phyloP scores from a whole-genome alignment of 2,797 vertebrate species.

The Liparis tanakae region DNA sequence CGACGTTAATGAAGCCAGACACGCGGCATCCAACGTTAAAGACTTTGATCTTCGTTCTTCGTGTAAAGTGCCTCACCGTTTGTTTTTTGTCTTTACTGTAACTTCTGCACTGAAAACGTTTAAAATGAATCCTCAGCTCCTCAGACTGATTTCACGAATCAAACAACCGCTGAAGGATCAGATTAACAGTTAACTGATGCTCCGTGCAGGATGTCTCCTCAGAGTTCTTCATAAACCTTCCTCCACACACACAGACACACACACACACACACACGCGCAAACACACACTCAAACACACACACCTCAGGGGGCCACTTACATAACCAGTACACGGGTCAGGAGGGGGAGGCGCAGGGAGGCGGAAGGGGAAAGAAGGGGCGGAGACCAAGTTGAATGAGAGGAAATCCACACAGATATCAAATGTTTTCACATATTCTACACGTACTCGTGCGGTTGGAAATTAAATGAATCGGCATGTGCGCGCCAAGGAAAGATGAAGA shows the following conservation, averaged over 20 bases:
- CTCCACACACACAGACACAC: constrained; percentile 5
- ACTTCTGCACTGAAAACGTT: not conserved
- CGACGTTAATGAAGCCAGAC: not conserved
- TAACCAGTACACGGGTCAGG: constrained; percentile 47
- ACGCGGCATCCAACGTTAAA: not conserved
- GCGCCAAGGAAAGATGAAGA: not conserved
- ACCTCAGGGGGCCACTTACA: constrained; percentile 54
- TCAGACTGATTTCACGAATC: constrained; percentile 21
- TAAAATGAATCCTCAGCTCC: not conserved
- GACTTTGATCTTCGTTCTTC: not conserved
- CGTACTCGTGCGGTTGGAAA: too few relatives aligned
- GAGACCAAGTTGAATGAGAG: constrained; percentile 13
- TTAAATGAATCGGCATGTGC: not conserved
- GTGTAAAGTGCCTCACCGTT: not conserved
- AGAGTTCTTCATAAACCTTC: constrained; percentile 44
- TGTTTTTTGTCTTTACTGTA: not conserved
- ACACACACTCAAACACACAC: constrained; percentile 23
- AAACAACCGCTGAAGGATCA: constrained; percentile 18
- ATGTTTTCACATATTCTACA: not conserved
- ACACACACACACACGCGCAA: not conserved
- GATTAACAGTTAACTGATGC: constrained; percentile 21
- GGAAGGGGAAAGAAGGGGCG: constrained; percentile 2
- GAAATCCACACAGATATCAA: constrained; percentile 5
- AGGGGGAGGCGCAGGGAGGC: constrained; percentile 9
- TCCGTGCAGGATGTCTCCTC: constrained; percentile 15